phyloP scores from a whole-genome alignment of 2,888 invertebrate species.

The Trichacis sp. region DNA sequence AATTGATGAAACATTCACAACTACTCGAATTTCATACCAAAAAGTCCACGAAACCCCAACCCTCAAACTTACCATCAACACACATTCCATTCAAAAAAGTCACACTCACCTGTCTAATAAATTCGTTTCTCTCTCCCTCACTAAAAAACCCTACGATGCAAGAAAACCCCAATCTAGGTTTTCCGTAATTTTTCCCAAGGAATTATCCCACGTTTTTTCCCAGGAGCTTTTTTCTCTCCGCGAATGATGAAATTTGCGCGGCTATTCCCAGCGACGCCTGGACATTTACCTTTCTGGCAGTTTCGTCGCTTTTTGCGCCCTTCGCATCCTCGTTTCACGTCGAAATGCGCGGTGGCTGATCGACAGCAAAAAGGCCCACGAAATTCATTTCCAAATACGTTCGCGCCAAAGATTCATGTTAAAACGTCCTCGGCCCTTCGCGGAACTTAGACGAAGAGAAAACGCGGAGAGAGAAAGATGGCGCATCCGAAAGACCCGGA shows the following conservation, averaged over 20 bases:
- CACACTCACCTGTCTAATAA: too few species aligned
- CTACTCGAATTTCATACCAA: too few species aligned
- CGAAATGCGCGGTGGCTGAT: constrained; percentile 34
- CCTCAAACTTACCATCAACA: too few species aligned
- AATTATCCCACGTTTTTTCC: constrained; percentile 8
- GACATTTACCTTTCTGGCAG: constrained; percentile 13
- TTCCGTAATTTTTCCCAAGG: too few species aligned
- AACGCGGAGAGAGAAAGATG: constrained; percentile 16
- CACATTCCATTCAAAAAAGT: too few species aligned
- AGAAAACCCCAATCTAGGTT: too few species aligned
- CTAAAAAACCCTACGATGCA: too few species aligned
- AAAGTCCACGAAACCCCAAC: too few species aligned
- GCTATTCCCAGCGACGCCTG: constrained; percentile 41
- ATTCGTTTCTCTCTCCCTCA: too few species aligned
- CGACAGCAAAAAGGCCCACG: constrained; percentile 48
- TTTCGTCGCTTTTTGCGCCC: constrained; percentile 37
- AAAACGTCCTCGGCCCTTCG: constrained; percentile 46
- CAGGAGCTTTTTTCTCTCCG: constrained; percentile 11
- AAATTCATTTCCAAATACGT: constrained; percentile 63
- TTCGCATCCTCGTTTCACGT: constrained; percentile 35
- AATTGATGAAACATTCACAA: too few species aligned
- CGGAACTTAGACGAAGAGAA: constrained; percentile 23
- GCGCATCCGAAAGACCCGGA: constrained; percentile 46
- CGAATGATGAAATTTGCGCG: constrained; percentile 41
- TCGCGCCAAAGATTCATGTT: constrained; percentile 61